Evolutionary conservation across 2,888 invertebrate species (phyloP), one percentile per base, ranked within the genome.

Genomic region (Strigamia maritima): DNA sequence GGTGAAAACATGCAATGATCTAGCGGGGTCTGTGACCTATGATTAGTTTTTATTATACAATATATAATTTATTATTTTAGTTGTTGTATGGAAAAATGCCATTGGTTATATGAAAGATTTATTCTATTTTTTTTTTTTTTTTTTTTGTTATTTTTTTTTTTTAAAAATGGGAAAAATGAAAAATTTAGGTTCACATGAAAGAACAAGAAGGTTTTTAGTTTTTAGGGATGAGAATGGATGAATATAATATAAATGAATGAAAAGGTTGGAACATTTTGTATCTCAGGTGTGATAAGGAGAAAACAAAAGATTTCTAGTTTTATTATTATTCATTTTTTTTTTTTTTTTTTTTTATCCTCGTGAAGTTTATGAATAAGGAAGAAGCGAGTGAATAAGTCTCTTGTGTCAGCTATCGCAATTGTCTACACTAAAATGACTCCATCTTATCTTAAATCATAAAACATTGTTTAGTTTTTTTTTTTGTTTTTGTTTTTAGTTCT

Each of bases 231-330:
- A 16, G 70, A 70, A 28, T 24, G 70, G 26, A 28, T 70, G 70
- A 26, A 28, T 26, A 28, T 65, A 26, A 28, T 26, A 28, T 65
- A 16, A 28, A 70, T 70, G 70, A 70, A 70, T 16, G 24, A 54
- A 44, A 44, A 54, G 19, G 54, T 54, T 54, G 54, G 19, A 22
- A 54, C 54, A 22, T n/a, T 38, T 54, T 70, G 24, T 70, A 70
- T 28, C 70, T 28, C 70, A 70, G 70, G 70, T 70, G 70, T 70
- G 70, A 70, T 70, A 70, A 70, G 70, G n/a, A 3, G 70, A 70
- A 70, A 70, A 70, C 70, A 70, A 70, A 70, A 70, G 70, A 70
- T 70, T 26, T 12, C 28, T 22, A 4, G n/a, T 70, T 24, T 26
- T 16, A 19, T 54, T n/a, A 16, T 44, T 44, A 2, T 65, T 7